Conservation (phyloP, 2,888 invertebrate species). For the Nyleta sp. region DNA sequence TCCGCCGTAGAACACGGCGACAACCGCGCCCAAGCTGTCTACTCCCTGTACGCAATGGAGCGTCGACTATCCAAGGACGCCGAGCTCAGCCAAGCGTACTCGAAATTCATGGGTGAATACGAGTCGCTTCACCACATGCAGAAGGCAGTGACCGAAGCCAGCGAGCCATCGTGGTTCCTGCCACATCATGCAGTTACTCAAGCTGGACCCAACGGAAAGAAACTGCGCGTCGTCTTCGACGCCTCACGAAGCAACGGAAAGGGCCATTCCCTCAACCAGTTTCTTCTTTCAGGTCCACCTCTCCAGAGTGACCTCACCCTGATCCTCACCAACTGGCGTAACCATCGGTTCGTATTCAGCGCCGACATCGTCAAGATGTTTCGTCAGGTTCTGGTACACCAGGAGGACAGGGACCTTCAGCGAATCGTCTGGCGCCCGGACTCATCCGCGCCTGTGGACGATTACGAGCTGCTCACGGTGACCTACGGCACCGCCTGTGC, state of each 20-base stretch:
- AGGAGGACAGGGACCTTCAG: slow-evolving; percentile 13
- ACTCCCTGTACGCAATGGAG: neutral
- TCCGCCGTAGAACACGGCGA: neutral
- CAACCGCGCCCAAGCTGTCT: neutral
- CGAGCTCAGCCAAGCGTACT: neutral
- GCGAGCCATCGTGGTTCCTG: slow-evolving; percentile 13
- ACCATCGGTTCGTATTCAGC: neutral
- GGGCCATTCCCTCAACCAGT: slow-evolving; percentile 34
- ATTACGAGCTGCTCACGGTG: neutral
- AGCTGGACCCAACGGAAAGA: slow-evolving; percentile 10
- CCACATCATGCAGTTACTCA: slow-evolving; percentile 30
- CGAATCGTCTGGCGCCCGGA: slow-evolving; percentile 36
- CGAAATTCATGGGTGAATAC: neutral
- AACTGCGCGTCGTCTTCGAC: slow-evolving; percentile 41
- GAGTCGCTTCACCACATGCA: neutral
- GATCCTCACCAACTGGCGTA: slow-evolving; percentile 24
- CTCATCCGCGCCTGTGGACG: neutral
- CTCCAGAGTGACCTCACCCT: slow-evolving; percentile 15
- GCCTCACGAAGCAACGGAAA: slow-evolving; percentile 32
- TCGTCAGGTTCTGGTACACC: slow-evolving; percentile 7
- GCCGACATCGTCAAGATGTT: slow-evolving; percentile 27
- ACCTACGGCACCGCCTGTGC: neutral
- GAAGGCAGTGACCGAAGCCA: no score
- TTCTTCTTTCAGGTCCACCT: slow-evolving; percentile 17
- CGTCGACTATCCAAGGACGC: neutral